phyloP scores from a whole-genome alignment of 2,888 invertebrate species.

The Mimachlamys varia region DNA sequence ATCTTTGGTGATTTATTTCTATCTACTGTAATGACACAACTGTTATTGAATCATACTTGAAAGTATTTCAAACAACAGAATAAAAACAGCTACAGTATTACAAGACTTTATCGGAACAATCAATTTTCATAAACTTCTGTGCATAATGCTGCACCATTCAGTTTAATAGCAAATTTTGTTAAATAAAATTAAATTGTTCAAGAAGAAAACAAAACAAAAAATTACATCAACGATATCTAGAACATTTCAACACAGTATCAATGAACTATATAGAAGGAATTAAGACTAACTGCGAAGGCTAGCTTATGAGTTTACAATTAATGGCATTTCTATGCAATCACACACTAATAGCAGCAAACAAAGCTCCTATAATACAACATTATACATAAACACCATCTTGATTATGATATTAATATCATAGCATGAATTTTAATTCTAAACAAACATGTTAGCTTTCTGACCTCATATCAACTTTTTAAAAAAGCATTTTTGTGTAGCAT shows the following conservation, averaged over 20 bases:
- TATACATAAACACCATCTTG: neutral
- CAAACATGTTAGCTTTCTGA: conserved; percentile 27
- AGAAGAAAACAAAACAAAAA: neutral
- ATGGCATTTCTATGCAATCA: neutral
- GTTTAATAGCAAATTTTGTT: neutral
- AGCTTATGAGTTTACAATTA: neutral
- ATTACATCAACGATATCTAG: neutral
- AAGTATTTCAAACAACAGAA: neutral
- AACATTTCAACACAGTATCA: neutral
- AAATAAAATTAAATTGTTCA: neutral
- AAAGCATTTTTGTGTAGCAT: neutral
- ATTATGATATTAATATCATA: neutral
- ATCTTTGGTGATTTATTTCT: neutral
- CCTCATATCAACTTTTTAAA: neutral
- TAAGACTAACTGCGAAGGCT: neutral
- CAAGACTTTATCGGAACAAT: neutral
- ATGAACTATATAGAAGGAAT: neutral
- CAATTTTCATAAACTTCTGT: neutral
- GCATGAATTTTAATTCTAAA: neutral
- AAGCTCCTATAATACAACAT: neutral
- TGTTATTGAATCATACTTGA: neutral
- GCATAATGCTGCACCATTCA: neutral
- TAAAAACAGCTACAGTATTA: conserved; percentile 20
- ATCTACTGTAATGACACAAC: neutral
- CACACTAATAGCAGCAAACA: neutral